Conservation (phyloP, 1,140 invertebrate genomes). For the Drosophila yakuba region DNA sequence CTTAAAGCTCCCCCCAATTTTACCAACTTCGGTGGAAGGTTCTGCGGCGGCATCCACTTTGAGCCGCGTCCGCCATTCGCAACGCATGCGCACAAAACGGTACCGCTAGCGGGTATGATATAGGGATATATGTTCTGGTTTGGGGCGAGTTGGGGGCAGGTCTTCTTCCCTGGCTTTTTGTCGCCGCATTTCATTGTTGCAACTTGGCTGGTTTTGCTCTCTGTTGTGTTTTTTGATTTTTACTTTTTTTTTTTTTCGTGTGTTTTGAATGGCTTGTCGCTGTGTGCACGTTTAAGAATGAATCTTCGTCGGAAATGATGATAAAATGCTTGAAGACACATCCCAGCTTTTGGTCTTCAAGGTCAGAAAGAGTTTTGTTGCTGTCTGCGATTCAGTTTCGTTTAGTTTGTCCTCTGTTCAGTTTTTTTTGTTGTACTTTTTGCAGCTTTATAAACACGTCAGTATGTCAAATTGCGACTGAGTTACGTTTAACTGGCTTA, state of each 20-base stretch:
- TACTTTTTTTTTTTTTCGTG: not conserved
- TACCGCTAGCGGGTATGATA: constrained; percentile 80
- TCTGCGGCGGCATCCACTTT: constrained; percentile 77
- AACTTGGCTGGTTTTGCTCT: constrained; percentile 24
- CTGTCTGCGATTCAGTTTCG: constrained; percentile 28
- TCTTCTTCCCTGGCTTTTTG: constrained; percentile 56
- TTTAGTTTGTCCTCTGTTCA: constrained; percentile 1
- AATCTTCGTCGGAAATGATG: constrained; percentile 74
- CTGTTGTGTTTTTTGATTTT: not conserved
- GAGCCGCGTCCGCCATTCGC: constrained; percentile 76
- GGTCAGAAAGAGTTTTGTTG: constrained; percentile 64
- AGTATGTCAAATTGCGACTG: constrained; percentile 76
- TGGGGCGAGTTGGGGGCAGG: not conserved
- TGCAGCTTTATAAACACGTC: constrained; percentile 66
- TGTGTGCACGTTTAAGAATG: constrained; percentile 69
- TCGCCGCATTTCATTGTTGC: constrained; percentile 82
- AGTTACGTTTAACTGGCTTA: constrained; percentile 58
- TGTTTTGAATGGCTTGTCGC: constrained; percentile 18
- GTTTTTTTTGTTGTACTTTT: constrained; percentile 29
- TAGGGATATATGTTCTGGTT: constrained; percentile 27
- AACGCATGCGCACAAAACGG: constrained; percentile 84
- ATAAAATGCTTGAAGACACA: constrained; percentile 64
- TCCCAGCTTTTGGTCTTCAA: constrained; percentile 56
- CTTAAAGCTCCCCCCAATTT: constrained; percentile 9
- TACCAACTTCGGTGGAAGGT: constrained; percentile 17